phyloP scores from a whole-genome alignment of 2,797 vertebrate species.

The Falco peregrinus region DNA sequence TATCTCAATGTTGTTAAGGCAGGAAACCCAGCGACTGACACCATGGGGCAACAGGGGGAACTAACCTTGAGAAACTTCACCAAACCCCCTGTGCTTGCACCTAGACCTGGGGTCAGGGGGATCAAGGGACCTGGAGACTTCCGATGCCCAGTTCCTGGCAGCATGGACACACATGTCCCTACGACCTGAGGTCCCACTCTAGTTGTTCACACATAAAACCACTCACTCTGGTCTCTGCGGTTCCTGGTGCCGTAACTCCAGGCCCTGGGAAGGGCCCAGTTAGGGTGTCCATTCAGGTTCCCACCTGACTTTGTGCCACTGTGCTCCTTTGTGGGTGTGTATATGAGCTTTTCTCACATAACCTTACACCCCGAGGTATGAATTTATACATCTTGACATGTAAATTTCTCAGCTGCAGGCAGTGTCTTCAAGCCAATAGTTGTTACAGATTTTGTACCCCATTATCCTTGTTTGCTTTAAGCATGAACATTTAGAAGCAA shows the following conservation, averaged over 20 bases:
- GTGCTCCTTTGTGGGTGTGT: not conserved
- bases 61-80: no score
- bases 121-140: no score
- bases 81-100: no score
- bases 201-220: not conserved
- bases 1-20: no score
- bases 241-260: no score
- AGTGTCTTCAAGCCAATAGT: not conserved
- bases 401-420: not conserved
- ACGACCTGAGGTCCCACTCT: not conserved
- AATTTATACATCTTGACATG: accelerated
- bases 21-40: no score
- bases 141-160: not conserved
- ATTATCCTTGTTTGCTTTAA: not conserved
- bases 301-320: not conserved
- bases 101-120: no score
- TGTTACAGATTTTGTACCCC: not conserved
- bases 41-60: no score
- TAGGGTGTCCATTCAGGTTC: not conserved
- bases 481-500: not conserved
- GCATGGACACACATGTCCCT: accelerated
- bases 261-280: not conserved
- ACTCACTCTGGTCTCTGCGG: not conserved
- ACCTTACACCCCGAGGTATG: not conserved
- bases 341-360: not conserved